Evolutionary conservation across 2,888 invertebrate species (phyloP).

Genomic region (Acleris holmiana): DNA sequence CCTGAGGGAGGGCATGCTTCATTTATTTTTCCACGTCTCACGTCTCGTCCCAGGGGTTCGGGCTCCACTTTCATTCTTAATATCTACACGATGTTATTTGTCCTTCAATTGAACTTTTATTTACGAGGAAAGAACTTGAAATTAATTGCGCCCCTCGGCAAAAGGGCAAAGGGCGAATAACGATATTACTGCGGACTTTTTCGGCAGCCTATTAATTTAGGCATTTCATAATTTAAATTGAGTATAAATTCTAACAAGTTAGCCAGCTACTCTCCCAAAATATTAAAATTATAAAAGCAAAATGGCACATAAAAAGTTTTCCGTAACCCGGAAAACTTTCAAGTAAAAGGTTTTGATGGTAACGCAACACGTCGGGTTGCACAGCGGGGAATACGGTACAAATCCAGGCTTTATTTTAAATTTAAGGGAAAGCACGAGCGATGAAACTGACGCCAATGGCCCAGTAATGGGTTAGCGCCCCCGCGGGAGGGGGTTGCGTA

Average conservation of each 20-base stretch:
- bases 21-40: conserved; percentile 36
- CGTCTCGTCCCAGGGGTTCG: conserved; percentile 29
- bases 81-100: conserved; percentile 6
- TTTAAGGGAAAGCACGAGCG: conserved; percentile 46
- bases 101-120: conserved; percentile 16
- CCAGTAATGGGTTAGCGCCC: conserved; percentile 46
- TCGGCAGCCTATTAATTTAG: no score
- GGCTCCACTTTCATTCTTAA: conserved; percentile 30
- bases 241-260: not conserved
- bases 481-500: conserved; percentile 40
- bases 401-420: conserved; percentile 39
- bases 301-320: conserved; percentile 11
- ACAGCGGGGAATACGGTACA: conserved; percentile 15
- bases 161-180: conserved; percentile 18
- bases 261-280: not conserved
- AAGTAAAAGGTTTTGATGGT: conserved; percentile 19
- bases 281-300: conserved; percentile 7
- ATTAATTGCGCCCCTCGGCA: conserved; percentile 5
- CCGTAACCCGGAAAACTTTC: conserved; percentile 21
- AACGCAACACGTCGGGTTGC: conserved; percentile 8
- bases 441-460: conserved; percentile 50
- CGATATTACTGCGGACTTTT: conserved; percentile 1
- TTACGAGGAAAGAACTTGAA: conserved; percentile 6
- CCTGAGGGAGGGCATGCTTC: conserved; percentile 25
- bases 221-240: not conserved